A percentile compares a stretch with the other conserved stretches of the same genome.
Evolutionary conservation across 1,140 invertebrate species (phyloP).

Genomic region (Homalodisca vitripennis): DNA sequence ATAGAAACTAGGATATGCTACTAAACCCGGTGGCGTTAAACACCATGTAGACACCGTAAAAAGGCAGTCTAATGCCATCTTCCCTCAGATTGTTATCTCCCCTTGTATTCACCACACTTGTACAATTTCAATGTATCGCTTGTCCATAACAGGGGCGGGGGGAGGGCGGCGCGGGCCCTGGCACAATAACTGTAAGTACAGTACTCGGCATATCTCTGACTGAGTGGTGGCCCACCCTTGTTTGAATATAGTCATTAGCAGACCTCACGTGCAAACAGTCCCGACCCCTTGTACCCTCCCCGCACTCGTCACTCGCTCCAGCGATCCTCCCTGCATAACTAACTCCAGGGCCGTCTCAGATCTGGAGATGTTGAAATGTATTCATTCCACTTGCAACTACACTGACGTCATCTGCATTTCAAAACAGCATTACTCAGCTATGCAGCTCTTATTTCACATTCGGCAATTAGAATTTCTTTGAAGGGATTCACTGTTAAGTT

Average conservation of each 20-base stretch:
- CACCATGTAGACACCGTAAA: not conserved
- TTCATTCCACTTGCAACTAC: too few relatives aligned
- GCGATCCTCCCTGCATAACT: not conserved
- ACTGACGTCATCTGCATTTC: too few relatives aligned
- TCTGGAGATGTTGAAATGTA: too few relatives aligned
- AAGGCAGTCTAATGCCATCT: not conserved
- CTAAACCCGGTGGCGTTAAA: not conserved
- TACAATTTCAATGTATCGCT: conserved; percentile 25
- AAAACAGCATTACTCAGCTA: too few relatives aligned
- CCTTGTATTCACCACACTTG: conserved; percentile 8
- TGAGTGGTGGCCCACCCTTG: not conserved
- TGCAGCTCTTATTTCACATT: too few relatives aligned
- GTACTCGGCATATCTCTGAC: too few relatives aligned
- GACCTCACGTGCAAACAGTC: too few relatives aligned
- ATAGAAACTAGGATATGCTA: not conserved
- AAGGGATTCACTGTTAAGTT: too few relatives aligned
- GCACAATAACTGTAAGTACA: conserved; percentile 14
- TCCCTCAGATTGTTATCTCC: too few relatives aligned
- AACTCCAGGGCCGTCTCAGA: not conserved
- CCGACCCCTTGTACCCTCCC: too few relatives aligned
- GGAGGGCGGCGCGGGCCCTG: not conserved
- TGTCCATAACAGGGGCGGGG: not conserved
- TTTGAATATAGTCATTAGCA: conserved; percentile 24
- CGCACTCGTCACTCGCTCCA: not conserved
- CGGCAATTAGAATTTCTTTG: too few relatives aligned